Conservation (phyloP, 2,888 invertebrate genomes). For the Callosobruchus maculatus region DNA sequence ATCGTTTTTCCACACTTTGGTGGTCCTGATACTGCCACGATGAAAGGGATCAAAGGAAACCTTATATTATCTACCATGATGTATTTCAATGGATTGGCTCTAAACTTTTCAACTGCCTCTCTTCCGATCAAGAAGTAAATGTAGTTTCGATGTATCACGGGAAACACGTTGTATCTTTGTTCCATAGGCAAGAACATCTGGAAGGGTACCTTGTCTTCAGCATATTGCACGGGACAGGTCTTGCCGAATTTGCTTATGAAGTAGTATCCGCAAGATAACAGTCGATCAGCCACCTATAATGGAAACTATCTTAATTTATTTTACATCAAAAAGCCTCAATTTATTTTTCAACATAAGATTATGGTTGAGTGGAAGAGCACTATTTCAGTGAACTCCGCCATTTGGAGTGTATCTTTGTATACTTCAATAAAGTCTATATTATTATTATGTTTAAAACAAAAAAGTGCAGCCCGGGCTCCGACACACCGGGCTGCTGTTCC, state of each 20-base stretch:
- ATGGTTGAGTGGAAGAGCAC: too few species aligned
- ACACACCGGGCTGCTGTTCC: too few species aligned
- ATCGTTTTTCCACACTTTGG: conserved; percentile 62
- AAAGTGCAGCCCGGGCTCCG: too few species aligned
- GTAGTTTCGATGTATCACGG: conserved; percentile 57
- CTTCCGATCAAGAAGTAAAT: conserved; percentile 58
- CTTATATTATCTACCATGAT: conserved; percentile 46
- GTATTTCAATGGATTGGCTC: conserved; percentile 57
- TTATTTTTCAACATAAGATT: too few species aligned
- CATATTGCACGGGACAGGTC: conserved; percentile 62
- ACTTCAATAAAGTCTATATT: too few species aligned
- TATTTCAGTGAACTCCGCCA: too few species aligned
- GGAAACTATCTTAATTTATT: background rate
- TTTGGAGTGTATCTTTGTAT: too few species aligned
- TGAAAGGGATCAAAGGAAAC: conserved; percentile 53
- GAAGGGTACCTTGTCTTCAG: conserved; percentile 50
- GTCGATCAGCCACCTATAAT: conserved; percentile 51
- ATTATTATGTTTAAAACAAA: too few species aligned
- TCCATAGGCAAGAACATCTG: conserved; percentile 52
- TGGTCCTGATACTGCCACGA: conserved; percentile 58
- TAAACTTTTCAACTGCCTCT: conserved; percentile 52
- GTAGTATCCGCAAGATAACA: conserved; percentile 58
- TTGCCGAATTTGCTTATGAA: conserved; percentile 62
- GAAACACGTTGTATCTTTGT: conserved; percentile 49
- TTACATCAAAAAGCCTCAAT: too few species aligned